phyloP scores from a whole-genome alignment of 1,140 invertebrate species.

The Drosophila setifemur region DNA sequence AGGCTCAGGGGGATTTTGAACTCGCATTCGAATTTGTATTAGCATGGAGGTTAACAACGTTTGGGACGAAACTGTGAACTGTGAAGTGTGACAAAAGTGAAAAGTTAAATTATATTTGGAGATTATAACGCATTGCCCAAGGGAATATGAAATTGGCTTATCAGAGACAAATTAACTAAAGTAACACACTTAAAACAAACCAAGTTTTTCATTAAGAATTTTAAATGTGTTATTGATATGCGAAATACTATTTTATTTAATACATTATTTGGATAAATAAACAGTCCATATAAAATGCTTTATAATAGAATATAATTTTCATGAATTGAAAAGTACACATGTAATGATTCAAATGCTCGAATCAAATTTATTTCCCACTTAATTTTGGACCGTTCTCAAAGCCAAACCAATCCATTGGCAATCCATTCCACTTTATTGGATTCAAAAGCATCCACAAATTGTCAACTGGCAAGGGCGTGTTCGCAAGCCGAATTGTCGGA shows the following conservation, averaged over 20 bases:
- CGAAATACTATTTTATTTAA: too few species aligned
- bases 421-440: not conserved
- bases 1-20: conserved; percentile 8
- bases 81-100: not conserved
- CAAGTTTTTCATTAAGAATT: too few species aligned
- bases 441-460: conserved; percentile 15
- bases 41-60: not conserved
- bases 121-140: too few species aligned
- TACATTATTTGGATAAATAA: too few species aligned
- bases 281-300: too few species aligned
- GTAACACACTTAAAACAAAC: too few species aligned
- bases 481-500: conserved; percentile 37
- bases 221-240: too few species aligned
- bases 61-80: not conserved
- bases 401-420: not conserved
- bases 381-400: not conserved
- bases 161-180: too few species aligned
- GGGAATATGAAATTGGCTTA: too few species aligned
- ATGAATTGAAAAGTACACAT: too few species aligned
- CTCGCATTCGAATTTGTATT: conserved; percentile 11
- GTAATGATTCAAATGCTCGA: not conserved
- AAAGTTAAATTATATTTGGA: not conserved
- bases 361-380: not conserved
- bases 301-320: too few species aligned
- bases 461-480: conserved; percentile 45